A percentile compares a stretch with the other conserved stretches of the same genome.
These are phyloP conservation scores for Pyrgus malvae DNA, from an alignment of 2,888 invertebrate species.

Conservation along the genomic window DNA sequence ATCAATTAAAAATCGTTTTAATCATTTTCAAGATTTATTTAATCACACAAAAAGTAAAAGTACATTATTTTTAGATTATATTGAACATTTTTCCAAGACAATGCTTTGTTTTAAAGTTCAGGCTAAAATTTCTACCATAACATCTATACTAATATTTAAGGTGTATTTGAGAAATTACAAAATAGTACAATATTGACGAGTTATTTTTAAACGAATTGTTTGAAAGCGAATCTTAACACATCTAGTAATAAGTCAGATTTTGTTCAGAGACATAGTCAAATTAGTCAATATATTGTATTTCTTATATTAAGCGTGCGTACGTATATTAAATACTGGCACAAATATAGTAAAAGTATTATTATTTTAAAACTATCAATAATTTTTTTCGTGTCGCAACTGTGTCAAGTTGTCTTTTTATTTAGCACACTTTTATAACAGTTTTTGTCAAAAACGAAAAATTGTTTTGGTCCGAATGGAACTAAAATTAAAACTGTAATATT, in stretches of 20 bases:
- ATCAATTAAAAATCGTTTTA: constrained; percentile 49
- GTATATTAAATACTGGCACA: constrained; percentile 8
- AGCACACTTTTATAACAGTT: constrained; percentile 2
- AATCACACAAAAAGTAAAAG: constrained; percentile 58
- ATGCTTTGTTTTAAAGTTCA: not conserved
- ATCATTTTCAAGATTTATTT: constrained; percentile 54
- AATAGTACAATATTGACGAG: not conserved
- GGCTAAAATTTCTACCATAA: not conserved
- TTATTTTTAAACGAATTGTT: too few species aligned
- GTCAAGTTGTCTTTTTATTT: not conserved
- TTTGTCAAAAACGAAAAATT: not conserved
- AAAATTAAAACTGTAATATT: too few species aligned
- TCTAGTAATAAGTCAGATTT: constrained; percentile 8
- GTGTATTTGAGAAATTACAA: not conserved
- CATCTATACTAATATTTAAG: not conserved
- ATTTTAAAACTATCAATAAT: not conserved
- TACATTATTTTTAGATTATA: constrained; percentile 53
- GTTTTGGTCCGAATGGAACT: not conserved
- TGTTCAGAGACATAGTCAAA: constrained; percentile 6
- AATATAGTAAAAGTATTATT: not conserved
- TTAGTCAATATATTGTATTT: too few species aligned
- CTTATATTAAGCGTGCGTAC: not conserved
- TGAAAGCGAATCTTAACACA: not conserved
- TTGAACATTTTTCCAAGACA: constrained; percentile 62
- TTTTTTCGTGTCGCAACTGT: too few species aligned